Base-by-base conservation (phyloP, 2,888 invertebrate species). In the Hirtodrosophila confusa region DNA sequence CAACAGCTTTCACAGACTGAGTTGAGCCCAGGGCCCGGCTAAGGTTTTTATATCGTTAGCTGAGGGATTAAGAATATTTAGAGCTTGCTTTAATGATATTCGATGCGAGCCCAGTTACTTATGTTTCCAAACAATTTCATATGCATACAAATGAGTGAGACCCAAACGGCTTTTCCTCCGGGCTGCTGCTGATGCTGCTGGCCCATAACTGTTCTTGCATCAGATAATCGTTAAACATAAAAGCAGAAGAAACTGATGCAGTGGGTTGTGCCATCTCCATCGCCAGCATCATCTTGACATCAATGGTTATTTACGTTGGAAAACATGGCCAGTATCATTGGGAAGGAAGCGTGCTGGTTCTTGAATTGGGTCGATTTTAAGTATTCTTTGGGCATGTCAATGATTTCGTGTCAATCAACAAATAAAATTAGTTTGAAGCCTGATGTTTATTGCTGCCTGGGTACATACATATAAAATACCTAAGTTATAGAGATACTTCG, bases 381-480 rank as follows among this genome's bases (percentile, higher is more conserved):
- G 39, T 39, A 29, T 49, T 24, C 9, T 7, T 10, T 27, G 31
- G 35, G 23, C 24, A 51, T 64, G 73, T 51, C 69, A 57, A 37
- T 53, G 41, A 47, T 37, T 47, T 55, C 36, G 43, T 74, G 82
- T 80, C 86, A 75, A 77, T 80, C 84, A 69, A 27, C 41, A 41
- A 58, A 57, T 75, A 35, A 86, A 79, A 54, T 37, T 40, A 24
- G 54, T 53, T 47, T 27, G n/a, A 17, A 51, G 60, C 45, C 23
- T 17, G 9, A 39, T 44, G 37, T 82, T 79, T 75, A 74, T 83
- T 17, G 17, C 58, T 33, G 33, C 23, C 0, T 35, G 11, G 23
- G 24, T 10, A 17, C 23, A 5, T 11, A 35, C n/a, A 29, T 36
- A 12, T 11, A 7, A 47, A 17, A 33, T 12, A 12, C 5, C n/a